Evolutionary conservation across 2,797 vertebrate genomes (phyloP).

Genomic region (Micrastur ruficollis): DNA sequence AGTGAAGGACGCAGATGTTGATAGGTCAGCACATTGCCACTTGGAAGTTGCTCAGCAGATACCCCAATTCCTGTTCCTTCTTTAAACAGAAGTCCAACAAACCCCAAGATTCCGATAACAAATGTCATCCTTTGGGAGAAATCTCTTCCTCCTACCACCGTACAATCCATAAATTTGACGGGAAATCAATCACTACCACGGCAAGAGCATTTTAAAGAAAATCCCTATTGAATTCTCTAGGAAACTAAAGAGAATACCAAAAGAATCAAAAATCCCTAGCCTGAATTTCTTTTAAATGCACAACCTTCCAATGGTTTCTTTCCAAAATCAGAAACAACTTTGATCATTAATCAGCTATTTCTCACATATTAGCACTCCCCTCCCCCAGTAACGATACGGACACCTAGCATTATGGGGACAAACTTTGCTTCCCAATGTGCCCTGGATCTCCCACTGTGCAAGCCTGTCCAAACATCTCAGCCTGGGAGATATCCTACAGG

Average conservation of each 20-base stretch:
- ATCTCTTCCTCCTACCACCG: conserved; percentile 6
- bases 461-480: background rate
- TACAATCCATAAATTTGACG: conserved; percentile 45
- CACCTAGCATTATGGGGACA: background rate
- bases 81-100: conserved; percentile 12
- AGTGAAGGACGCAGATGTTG: background rate
- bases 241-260: background rate
- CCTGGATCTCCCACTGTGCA: background rate
- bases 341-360: background rate
- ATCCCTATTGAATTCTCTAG: background rate
- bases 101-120: background rate
- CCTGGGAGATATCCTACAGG: background rate
- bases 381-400: background rate
- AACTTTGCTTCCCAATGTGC: background rate
- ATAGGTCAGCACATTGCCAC: background rate
- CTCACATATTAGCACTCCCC: background rate
- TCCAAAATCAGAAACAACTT: background rate
- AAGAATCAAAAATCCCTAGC: background rate
- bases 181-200: conserved; percentile 43
- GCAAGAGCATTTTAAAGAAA: conserved; percentile 42
- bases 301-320: background rate
- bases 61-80: background rate
- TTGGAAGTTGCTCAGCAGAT: background rate
- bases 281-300: background rate
- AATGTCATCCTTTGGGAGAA: conserved; percentile 28